These are phyloP conservation scores for Anisognathus igniventris DNA, from an alignment of 2,797 vertebrate species.

Conservation along the genomic window DNA sequence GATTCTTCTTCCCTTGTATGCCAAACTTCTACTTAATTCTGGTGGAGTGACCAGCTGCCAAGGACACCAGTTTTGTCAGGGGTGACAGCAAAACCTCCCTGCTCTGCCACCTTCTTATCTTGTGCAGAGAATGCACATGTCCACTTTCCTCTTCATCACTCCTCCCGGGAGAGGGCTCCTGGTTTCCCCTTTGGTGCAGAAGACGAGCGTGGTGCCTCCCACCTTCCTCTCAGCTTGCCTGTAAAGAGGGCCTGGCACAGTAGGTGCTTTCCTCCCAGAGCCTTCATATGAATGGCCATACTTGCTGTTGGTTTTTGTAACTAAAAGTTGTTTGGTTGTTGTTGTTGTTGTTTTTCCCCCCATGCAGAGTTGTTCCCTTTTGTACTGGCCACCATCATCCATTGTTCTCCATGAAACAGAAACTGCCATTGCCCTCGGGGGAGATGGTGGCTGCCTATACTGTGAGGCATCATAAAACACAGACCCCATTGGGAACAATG, in stretches of 20 bases:
- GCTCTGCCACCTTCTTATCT: background rate
- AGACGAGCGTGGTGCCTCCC: background rate
- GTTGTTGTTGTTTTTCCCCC: background rate
- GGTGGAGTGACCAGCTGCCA: accelerated
- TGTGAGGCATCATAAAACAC: slow-evolving; percentile 41
- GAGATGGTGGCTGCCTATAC: slow-evolving; percentile 38
- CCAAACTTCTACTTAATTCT: background rate
- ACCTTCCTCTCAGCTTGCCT: background rate
- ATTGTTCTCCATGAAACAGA: slow-evolving; percentile 60
- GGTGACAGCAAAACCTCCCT: background rate
- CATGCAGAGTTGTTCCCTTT: slow-evolving; percentile 28
- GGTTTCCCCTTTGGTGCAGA: background rate
- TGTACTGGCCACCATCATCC: slow-evolving; percentile 49
- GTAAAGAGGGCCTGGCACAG: background rate
- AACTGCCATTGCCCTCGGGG: background rate
- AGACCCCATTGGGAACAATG: slow-evolving; percentile 41
- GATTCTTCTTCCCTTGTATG: background rate
- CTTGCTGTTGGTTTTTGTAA: background rate
- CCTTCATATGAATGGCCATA: background rate
- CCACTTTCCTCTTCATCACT: background rate
- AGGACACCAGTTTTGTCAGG: background rate
- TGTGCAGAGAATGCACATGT: background rate
- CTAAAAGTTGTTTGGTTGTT: background rate
- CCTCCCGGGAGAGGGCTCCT: background rate
- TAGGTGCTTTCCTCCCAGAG: slow-evolving; percentile 6